Evolutionary conservation across 1,140 invertebrate genomes (phyloP), one percentile per base, ranked within the genome.

Genomic region (Bombus affinis): DNA sequence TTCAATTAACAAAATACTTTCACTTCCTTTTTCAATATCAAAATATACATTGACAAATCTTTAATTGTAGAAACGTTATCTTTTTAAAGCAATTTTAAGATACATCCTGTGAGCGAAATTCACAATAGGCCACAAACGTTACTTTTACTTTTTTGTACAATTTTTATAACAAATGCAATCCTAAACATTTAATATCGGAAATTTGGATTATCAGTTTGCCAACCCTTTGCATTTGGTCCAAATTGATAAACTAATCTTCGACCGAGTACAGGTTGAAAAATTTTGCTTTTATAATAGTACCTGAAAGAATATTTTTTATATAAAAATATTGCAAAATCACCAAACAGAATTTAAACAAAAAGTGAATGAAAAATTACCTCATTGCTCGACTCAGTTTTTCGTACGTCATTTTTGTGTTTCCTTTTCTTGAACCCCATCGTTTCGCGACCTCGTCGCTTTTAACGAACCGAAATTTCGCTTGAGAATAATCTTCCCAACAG

Each of bases 331-430:
- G 13, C 9, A 35, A 0, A 15, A 59, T 75, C 3, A 8, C 4
- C 25, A 53, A 25, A 32, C 3, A 15, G 0, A 75, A 75, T 57
- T 12, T 13, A 28, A 53, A 66, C 81, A 78, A 53, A 83, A n/a
- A 39, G 3, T 22, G 12, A 71, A 12, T 15, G 3, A 32, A n/a
- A 62, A 85, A 89, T 94, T 95, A 98, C 97, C 98, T 97, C 98
- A 99, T 99, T 12, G 98, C 98, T 90, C 98, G 94, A 95, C 98
- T 98, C 86, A 99, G 96, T 94, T 99, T 99, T 93, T 99, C 98
- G 93, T 99, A 99, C 32, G 97, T 98, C 98, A 99, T 99, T 92
- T 97, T 97, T 44, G 97, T 96, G 93, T 99, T 99, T 92, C 98
- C 97, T 93, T 98, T 98, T 91, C 97, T 96, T 42, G 96, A 96